Evolutionary conservation across 37 sponge, comb jelly and placozoan genomes (phyloP), one percentile per base, ranked within the genome.

Genomic region (Cliona cf. orientalis): DNA sequence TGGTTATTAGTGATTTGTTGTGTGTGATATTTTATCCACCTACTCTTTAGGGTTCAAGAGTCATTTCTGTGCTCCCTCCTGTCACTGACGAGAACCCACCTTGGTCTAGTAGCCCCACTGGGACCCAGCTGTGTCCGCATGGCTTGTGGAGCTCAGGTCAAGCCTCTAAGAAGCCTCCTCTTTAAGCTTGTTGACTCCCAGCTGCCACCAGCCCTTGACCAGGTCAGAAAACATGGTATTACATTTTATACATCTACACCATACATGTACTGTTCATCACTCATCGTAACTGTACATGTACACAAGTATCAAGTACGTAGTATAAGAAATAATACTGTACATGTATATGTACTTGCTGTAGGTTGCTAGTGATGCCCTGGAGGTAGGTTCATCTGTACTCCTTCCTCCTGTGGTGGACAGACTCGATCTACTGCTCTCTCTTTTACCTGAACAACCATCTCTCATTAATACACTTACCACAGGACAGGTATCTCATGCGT

Each of bases 361-460:
- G 93, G 93, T 72, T 9, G 74, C 85, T 0, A 76, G 79, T 42
- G 75, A 86, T 34, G 84, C 86, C 19, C 76, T 97, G n/a, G 84
- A 84, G 42, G 55, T 85, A 5, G 94, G 97, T 1, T 70, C 91
- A 33, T 49, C 88, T 0, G 70, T 93, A 14, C 82, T 97, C 1
- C 75, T 97, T 23, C 97, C 97, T 26, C 90, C 91, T n/a, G 74
- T 90, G 11, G 67, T 42, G 64, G 94, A 93, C 40, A 68, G 94
- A 74, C 42, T 97, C 68, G 71, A 80, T 12, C 82, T 97, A 12
- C 45, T 97, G 36, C 86, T 82, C 36, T 65, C 74, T 28, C 67
- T 91, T 0, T 71, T 97, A 0, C 94, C 97, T 42, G 71, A 88
- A 32, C 81, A 84, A 11, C 80, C 76, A 17, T 44, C 70, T 6